Evolutionary conservation across 2,797 vertebrate genomes (phyloP).

Genomic region (Rhinogobio ventralis): DNA sequence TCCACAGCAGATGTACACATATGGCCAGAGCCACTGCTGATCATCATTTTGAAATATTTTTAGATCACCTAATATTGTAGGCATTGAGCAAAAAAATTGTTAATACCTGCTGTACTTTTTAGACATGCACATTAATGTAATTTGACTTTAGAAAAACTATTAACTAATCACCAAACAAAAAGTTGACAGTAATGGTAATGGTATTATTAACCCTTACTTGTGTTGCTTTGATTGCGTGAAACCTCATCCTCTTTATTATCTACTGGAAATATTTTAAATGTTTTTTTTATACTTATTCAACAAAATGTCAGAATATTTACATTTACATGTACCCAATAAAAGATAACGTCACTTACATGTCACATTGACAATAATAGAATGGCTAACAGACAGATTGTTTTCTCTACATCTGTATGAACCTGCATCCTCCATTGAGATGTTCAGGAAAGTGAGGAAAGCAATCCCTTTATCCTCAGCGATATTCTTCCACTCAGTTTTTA

Average conservation of each 20-base stretch:
- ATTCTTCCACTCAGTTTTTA: background rate
- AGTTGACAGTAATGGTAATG: background rate
- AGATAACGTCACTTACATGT: conserved; percentile 46
- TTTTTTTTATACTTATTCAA: background rate
- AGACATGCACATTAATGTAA: background rate
- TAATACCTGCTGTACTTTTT: background rate
- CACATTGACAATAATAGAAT: conserved; percentile 54
- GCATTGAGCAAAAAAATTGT: background rate
- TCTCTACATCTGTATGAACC: conserved; percentile 60
- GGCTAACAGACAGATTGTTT: background rate
- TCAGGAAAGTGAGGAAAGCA: conserved; percentile 42
- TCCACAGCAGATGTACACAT: conserved; percentile 31
- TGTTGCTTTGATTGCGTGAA: background rate
- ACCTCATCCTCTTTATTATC: background rate
- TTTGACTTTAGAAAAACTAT: background rate
- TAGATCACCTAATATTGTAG: background rate
- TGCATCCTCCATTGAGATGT: conserved; percentile 38
- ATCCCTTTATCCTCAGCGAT: background rate
- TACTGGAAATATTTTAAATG: background rate
- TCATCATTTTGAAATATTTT: rapidly evolving
- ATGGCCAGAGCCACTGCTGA: background rate
- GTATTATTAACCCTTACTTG: background rate
- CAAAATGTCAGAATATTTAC: background rate
- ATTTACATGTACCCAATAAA: background rate
- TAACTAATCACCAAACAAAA: background rate